Conservation (phyloP, 2,113 vertebrate species). For the Tachysurus vachellii region DNA sequence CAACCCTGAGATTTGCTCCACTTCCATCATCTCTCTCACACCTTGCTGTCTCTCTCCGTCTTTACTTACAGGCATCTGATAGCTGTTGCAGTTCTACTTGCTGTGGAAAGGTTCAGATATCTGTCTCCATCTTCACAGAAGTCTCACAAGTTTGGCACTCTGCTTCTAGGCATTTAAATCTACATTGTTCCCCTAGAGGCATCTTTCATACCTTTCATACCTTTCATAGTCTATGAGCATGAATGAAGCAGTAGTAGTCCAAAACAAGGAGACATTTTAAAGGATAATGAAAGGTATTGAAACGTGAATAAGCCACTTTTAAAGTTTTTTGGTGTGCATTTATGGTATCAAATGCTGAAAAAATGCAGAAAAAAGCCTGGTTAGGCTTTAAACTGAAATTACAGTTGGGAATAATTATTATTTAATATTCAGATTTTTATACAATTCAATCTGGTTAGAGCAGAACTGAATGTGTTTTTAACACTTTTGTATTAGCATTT, state of each 20-base stretch:
- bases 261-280: background rate
- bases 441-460: too few relatives aligned
- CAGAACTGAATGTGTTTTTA: too few relatives aligned
- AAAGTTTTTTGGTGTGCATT: background rate
- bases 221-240: background rate
- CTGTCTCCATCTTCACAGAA: background rate
- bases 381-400: too few relatives aligned
- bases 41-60: constrained; percentile 14
- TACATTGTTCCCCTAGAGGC: background rate
- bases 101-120: background rate
- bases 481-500: too few relatives aligned
- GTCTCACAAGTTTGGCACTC: background rate
- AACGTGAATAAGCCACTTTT: background rate
- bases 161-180: background rate
- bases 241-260: background rate
- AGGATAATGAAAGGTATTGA: background rate
- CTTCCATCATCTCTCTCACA: background rate
- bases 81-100: background rate
- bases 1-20: background rate
- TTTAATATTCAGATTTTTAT: too few relatives aligned
- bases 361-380: background rate
- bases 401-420: too few relatives aligned
- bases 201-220: background rate
- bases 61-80: constrained; percentile 20
- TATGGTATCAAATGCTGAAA: background rate